These are phyloP conservation scores for Diogma glabrata DNA, from an alignment of 2,888 invertebrate species.

Conservation along the genomic window DNA sequence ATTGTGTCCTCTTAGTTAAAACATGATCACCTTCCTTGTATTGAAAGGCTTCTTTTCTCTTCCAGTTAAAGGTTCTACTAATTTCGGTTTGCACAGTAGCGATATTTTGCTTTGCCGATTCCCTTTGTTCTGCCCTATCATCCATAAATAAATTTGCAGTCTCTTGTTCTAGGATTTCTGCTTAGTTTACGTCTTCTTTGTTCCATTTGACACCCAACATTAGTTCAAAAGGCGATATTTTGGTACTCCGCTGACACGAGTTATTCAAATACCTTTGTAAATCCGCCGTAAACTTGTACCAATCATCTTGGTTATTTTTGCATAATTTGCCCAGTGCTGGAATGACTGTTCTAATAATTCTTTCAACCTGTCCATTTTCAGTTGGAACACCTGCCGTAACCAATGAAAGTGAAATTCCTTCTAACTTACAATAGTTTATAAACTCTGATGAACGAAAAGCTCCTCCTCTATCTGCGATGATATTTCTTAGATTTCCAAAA, in stretches of 20 bases:
- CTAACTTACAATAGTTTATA: conserved; percentile 10
- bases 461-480: not conserved
- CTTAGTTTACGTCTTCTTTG: not conserved
- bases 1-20: too few species aligned
- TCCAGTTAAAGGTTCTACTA: too few species aligned
- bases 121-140: not conserved
- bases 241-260: conserved; percentile 12
- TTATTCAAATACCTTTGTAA: conserved; percentile 15
- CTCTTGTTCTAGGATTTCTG: not conserved
- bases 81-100: too few species aligned
- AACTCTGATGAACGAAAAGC: not conserved
- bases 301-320: conserved; percentile 13
- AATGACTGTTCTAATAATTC: conserved; percentile 13
- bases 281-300: conserved; percentile 14
- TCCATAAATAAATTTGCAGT: not conserved
- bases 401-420: conserved; percentile 12
- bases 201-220: conserved; percentile 15
- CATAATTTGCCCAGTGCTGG: conserved; percentile 15
- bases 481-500: not conserved
- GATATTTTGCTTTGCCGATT: too few species aligned
- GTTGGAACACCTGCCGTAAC: conserved; percentile 15
- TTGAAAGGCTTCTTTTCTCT: too few species aligned
- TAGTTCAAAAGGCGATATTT: conserved; percentile 14
- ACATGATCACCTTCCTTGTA: too few species aligned
- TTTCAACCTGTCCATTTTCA: conserved; percentile 18